Evolutionary conservation across 1,140 invertebrate species (phyloP), one percentile per base, ranked within the genome.

Genomic region (Drosophila baimaii): DNA sequence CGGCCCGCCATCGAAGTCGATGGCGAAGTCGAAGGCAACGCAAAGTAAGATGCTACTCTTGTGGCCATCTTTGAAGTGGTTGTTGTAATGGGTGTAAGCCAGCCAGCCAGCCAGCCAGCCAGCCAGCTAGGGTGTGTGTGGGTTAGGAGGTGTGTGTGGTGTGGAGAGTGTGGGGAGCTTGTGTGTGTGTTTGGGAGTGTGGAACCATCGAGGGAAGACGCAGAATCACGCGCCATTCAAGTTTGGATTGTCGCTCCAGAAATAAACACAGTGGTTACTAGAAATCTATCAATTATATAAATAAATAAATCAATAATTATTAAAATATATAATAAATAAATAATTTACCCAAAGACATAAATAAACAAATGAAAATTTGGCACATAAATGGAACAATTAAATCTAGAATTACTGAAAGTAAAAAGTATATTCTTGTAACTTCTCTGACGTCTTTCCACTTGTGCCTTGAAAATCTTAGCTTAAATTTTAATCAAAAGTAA

Each of bases 21-120:
- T 79, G 79, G 44, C 73, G 59, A 57, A 58, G 52, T 25, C 51
- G 61, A 55, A 64, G 61, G 61, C 61, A 69, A 41, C 78, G 76
- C 83, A 83, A 86, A 86, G 77, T 86, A 86, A 86, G 83, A 86
- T 86, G 83, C 83, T 86, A 86, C 83, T 86, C 83, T 86, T 86
- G 83, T 86, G 83, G 84, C 83, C 83, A 86, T 86, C 83, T 86
- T 77, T 86, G 79, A 86, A 86, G 83, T 86, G 83, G 46, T 83
- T 80, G 83, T 82, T 85, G 82, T 85, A 82, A 85, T 85, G 63
- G 71, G 80, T 81, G 52, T 52, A 57, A 51, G 57, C 39, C 35
- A 43, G 56, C 39, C 8, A 27, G n/a, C n/a, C n/a, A 51, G 57
- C 39, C 35, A 43, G 56, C 39, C 8, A 27, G n/a, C n/a, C n/a